A percentile compares a stretch with the other conserved stretches of the same genome.
Evolutionary conservation across 2,797 vertebrate species (phyloP).

Genomic region (Dendrocincla fuliginosa): DNA sequence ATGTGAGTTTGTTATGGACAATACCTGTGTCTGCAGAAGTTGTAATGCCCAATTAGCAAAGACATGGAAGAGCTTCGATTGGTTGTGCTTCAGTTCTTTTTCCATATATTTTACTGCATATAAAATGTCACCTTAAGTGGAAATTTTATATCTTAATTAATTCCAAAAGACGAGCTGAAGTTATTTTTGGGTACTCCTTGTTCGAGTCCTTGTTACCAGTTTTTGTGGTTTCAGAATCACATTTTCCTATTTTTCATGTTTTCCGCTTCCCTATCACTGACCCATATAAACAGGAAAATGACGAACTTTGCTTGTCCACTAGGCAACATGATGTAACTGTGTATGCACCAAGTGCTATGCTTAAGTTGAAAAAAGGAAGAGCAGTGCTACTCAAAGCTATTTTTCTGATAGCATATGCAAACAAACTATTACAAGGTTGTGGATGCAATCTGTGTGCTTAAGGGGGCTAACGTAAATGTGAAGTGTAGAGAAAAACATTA

Average conservation of each 20-base stretch:
- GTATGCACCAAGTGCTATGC: neutral
- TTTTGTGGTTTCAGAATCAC: conserved; percentile 52
- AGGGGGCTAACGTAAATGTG: neutral
- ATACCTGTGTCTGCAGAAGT: neutral
- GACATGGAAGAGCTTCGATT: neutral
- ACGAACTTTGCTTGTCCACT: conserved; percentile 29
- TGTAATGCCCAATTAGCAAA: neutral
- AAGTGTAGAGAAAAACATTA: neutral
- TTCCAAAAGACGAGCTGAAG: conserved; percentile 24
- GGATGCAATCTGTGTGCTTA: neutral
- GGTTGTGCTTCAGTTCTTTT: neutral
- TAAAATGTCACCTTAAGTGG: neutral
- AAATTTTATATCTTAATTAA: conserved; percentile 6
- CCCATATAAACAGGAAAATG: conserved; percentile 30
- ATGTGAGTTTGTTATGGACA: neutral
- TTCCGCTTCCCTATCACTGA: conserved; percentile 6
- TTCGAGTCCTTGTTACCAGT: neutral
- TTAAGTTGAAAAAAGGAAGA: neutral
- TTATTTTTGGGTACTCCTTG: conserved; percentile 38
- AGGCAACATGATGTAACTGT: neutral
- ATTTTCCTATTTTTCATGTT: conserved; percentile 58
- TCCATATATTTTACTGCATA: neutral
- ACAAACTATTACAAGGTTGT: neutral
- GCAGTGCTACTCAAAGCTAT: neutral
- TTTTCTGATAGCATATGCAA: neutral